Percentiles rank a stretch among this genome's conserved stretches.
phyloP scores from a whole-genome alignment of 2,797 vertebrate species.

The Pseudochirops cupreus region DNA sequence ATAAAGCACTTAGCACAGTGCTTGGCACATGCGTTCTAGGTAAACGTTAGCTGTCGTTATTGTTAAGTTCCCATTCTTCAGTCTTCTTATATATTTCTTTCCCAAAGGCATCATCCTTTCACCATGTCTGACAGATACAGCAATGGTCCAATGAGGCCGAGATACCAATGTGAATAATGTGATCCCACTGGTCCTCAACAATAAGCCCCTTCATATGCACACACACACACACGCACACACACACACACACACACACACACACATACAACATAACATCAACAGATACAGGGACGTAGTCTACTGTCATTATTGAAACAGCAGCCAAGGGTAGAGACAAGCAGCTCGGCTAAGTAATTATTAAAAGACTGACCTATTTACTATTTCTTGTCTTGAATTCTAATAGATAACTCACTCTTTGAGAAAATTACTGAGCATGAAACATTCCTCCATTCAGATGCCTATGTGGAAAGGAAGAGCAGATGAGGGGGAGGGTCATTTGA shows the following conservation, averaged over 20 bases:
- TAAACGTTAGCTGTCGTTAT: neutral
- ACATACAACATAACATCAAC: neutral
- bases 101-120: neutral
- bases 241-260: neutral
- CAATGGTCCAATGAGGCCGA: neutral
- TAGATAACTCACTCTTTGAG: conserved; percentile 38
- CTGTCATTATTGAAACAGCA: neutral
- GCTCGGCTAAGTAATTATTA: conserved; percentile 15
- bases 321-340: neutral
- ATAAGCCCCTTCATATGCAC: neutral
- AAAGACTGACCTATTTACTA: conserved; percentile 20
- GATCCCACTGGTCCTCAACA: neutral
- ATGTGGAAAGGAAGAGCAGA: conserved; percentile 2
- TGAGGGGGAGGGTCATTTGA: conserved; percentile 4
- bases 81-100: neutral
- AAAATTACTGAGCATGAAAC: neutral
- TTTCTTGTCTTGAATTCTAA: neutral
- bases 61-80: neutral
- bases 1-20: neutral
- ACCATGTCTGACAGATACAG: neutral
- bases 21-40: neutral
- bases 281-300: neutral
- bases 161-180: neutral
- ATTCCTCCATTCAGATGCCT: neutral
- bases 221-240: neutral